Evolutionary conservation across 2,797 vertebrate species (phyloP).

Genomic region (Echeneis naucrates): DNA sequence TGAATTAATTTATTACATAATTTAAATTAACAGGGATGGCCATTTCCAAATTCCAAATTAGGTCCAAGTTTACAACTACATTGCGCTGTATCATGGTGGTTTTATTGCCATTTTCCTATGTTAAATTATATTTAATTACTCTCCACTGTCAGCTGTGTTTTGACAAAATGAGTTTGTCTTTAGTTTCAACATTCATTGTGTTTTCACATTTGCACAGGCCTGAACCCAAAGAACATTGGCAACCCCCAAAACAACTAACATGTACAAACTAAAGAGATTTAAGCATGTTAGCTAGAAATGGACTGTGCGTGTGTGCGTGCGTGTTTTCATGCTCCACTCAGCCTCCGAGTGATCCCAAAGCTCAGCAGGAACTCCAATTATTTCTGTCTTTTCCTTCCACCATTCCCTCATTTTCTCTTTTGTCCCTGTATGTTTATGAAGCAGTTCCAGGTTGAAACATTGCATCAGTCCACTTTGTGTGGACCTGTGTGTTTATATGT

Average conservation of each 20-base stretch:
- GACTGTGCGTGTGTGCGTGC: not conserved
- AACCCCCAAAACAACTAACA: not conserved
- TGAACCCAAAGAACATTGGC: not conserved
- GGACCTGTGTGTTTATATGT: too few species aligned
- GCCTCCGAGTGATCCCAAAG: not conserved
- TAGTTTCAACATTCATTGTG: not conserved
- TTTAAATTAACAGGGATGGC: not conserved
- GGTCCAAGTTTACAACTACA: not conserved
- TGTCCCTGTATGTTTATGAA: not conserved
- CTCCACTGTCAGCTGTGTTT: not conserved
- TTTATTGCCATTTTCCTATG: not conserved
- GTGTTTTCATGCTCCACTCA: not conserved
- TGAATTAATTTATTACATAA: not conserved
- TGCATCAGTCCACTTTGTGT: not conserved
- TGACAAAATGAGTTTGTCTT: not conserved
- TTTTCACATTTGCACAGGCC: not conserved
- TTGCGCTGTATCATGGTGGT: not conserved
- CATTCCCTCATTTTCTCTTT: not conserved
- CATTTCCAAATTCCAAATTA: not conserved
- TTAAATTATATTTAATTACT: constrained; percentile 1
- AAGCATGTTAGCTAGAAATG: not conserved
- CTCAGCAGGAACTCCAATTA: not conserved
- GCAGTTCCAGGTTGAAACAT: not conserved
- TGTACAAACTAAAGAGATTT: not conserved
- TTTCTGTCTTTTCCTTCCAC: not conserved